A percentile compares a stretch with the other conserved stretches of the same genome.
Conservation (phyloP, 2,113 vertebrate genomes). For the Tympanuchus pallidicinctus region DNA sequence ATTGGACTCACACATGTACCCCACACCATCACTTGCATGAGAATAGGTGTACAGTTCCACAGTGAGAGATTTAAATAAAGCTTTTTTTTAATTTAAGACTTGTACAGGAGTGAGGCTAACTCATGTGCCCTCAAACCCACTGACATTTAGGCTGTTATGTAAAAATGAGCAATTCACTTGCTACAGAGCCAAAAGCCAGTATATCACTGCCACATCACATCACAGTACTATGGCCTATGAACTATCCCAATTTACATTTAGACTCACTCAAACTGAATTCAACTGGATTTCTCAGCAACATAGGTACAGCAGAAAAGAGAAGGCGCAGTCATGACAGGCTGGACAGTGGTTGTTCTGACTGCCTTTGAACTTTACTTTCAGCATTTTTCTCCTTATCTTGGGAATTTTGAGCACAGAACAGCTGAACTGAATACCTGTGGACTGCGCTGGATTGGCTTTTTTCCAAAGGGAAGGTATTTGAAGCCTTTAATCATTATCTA, state of each 20-base stretch:
- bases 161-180: not conserved
- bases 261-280: not conserved
- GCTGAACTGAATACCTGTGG: not conserved
- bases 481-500: conserved; percentile 13
- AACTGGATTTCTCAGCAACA: not conserved
- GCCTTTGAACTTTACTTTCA: not conserved
- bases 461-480: not conserved
- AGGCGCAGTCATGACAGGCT: rapidly evolving
- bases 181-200: not conserved
- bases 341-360: not conserved
- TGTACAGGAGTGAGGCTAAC: rapidly evolving
- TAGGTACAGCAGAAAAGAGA: not conserved
- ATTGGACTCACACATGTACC: not conserved
- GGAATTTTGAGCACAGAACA: not conserved
- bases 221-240: no score
- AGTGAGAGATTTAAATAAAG: not conserved
- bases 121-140: not conserved
- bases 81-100: not conserved
- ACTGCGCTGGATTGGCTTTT: not conserved
- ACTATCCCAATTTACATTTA: not conserved
- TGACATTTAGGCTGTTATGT: not conserved
- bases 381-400: not conserved
- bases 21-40: not conserved
- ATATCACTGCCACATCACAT: not conserved
- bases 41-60: not conserved